phyloP scores from a whole-genome alignment of 2,113 vertebrate genomes.

The Stictonetta naevosa region DNA sequence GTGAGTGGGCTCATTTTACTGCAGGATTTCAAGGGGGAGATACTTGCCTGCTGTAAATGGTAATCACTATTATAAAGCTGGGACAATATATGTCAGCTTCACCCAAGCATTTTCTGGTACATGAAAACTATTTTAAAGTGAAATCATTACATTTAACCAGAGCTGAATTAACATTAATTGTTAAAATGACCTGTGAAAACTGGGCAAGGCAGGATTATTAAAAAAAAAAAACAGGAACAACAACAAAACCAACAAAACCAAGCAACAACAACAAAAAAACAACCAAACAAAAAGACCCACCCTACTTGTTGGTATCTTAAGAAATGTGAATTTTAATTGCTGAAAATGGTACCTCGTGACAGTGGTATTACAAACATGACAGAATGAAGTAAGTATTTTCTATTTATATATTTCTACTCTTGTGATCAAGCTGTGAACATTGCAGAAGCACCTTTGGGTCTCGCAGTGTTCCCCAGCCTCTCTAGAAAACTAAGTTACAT shows the following conservation, averaged over 20 bases:
- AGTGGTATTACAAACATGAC: neutral
- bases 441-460: neutral
- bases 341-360: neutral
- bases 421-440: neutral
- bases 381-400: neutral
- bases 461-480: neutral
- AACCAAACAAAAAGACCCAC: neutral
- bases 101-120: neutral
- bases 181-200: neutral
- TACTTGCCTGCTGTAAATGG: neutral
- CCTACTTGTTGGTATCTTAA: neutral
- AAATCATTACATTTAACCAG: neutral
- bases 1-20: rapidly evolving
- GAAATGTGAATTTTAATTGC: neutral
- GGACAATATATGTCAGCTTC: neutral
- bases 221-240: neutral
- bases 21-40: neutral
- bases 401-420: neutral
- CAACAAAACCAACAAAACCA: neutral
- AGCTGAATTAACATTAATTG: neutral
- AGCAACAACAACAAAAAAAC: neutral
- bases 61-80: neutral
- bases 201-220: neutral
- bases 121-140: neutral
- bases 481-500: neutral